Base-by-base conservation (phyloP, 2,113 vertebrate species). In the Apodemus sylvaticus region DNA sequence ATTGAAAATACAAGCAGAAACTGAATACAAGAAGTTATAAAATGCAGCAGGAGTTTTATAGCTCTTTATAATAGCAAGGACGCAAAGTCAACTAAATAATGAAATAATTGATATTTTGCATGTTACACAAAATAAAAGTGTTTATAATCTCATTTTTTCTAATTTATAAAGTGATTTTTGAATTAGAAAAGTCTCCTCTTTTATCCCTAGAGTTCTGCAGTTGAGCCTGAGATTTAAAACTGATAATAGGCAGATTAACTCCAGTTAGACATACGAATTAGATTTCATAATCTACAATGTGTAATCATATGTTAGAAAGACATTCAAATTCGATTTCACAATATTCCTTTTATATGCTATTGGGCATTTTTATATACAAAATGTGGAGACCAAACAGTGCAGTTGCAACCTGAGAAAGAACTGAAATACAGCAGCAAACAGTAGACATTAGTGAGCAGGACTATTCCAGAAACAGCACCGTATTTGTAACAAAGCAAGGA, bases 1-100 rank as follows among this genome's bases (percentile, higher is more conserved):
- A 53, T 71, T 86, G 16, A 87, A 94, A 81, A 93, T n/a, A 64
- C 14, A 71, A 58, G 58, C 7, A 71, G 24, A 76, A 96, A 85
- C 17, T 62, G 22, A 74, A 85, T 76, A 10, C 36, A 22, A 55
- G 71, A 82, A 48, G 2, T 34, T 45, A 3, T 34, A 55, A 95
- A 62, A 82, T 31, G 22, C 5, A 89, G 2, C 22, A 94, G 51
- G 1, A 83, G 29, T 3, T 86, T 64, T 82, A 42, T 60, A 70
- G 34, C 9, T 94, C 20, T 1, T 62, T 7, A 78, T 0, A 93
- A 64, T 45, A 91, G 19, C 53, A 92, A 83, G 45, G 81, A 53
- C 31, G 0, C 71, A 26, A 17, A 64, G 7, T 73, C 55, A 93
- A 85, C 45, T 16, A 70, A 74, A 95, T 70, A 96, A 94, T 66